Percentiles rank a stretch among this genome's conserved stretches.
Evolutionary conservation across 2,113 vertebrate species (phyloP).

Genomic region (Tichodroma muraria): DNA sequence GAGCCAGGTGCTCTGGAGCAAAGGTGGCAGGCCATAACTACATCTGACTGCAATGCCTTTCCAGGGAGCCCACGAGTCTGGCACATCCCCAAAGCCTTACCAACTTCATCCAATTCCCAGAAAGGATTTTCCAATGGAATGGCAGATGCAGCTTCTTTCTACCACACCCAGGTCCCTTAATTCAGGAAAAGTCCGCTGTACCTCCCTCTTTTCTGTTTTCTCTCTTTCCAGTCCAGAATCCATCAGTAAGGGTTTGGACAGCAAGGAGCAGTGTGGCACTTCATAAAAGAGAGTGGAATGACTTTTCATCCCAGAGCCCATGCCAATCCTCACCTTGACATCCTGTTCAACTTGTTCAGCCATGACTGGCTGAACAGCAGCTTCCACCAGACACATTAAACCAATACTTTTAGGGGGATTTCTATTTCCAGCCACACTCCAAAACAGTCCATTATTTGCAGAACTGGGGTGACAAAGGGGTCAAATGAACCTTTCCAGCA

Average conservation of each 20-base stretch:
- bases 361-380: background rate
- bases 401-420: background rate
- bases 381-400: background rate
- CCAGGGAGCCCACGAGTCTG: background rate
- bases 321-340: background rate
- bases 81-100: background rate
- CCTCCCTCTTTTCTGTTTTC: background rate
- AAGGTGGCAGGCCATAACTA: background rate
- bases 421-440: background rate
- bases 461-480: background rate
- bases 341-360: background rate
- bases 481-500: background rate
- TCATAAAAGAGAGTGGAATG: background rate
- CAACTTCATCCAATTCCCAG: background rate
- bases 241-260: background rate
- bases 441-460: background rate
- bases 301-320: background rate
- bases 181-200: background rate
- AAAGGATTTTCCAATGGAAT: background rate
- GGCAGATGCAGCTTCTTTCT: background rate
- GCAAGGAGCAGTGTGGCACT: background rate
- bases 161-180: background rate
- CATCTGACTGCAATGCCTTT: background rate
- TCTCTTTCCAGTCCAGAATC: background rate
- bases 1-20: background rate